Evolutionary conservation across 2,797 vertebrate genomes (phyloP), one percentile per base, ranked within the genome.

Genomic region (Labroides dimidiatus): DNA sequence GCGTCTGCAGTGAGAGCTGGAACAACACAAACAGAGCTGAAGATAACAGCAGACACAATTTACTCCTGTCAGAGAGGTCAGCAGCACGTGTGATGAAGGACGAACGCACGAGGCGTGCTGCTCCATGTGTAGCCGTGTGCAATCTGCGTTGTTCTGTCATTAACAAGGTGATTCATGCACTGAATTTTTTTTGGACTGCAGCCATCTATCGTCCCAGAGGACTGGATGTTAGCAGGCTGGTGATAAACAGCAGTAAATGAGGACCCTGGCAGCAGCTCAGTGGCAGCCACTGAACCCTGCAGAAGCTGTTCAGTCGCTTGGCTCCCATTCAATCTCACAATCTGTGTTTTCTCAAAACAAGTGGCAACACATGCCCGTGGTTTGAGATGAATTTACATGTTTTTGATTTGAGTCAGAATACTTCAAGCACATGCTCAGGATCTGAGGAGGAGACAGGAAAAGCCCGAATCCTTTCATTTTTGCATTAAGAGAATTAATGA

Each of bases 161-260:
- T 71, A 66, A 73, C 71, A 51, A 60, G 37, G 54, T 73, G 68
- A 76, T 77, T 66, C 39, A 61, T 62, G 49, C 36, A 47, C 54
- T 37, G 56, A 44, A 55, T 59, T 67, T 68, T 27, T 36, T 67
- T 74, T 77, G 76, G 77, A 64, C 4, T 63, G 10, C 17, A 17
- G 72, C 76, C 76, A 60, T 81, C 50, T 37, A 45, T 64, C 1
- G 21, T 55, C 76, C 62, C 72, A 17, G 24, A 39, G 68, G 80
- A 82, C 0, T 2, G 4, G 17, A 51, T 62, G 64, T 69, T 72
- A 61, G 70, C 53, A 10, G 52, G 54, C 60, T 51, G 60, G 49
- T 75, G 67, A 77, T 74, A 68, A 76, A 75, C 70, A 64, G 76
- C 39, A 12, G 50, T 52, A 82, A 84, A 81, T 61, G 61, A 75